Evolutionary conservation across 2,797 vertebrate species (phyloP), one percentile per base, ranked within the genome.

Genomic region (Agapornis canus): DNA sequence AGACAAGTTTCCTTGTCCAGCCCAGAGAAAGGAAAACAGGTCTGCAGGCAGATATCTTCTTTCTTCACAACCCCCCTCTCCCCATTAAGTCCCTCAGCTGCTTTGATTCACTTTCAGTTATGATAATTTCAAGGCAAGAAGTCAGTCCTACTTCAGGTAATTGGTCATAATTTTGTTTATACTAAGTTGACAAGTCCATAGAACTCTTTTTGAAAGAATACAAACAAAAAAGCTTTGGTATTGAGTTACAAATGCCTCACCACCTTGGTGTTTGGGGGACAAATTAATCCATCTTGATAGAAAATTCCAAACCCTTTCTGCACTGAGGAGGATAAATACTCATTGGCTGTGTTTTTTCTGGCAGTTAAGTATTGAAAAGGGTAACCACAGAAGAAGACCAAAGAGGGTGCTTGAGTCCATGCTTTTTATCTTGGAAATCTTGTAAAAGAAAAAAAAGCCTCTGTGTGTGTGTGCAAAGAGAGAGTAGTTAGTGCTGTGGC

Each of bases 21-120:
- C 71, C n/a, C 20, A 68, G 23, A 23, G 40, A 18, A 70, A 47
- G 43, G 47, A 35, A 27, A 37, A 3, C 32, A 10, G 40, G 1
- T 23, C 54, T 57, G 32, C 14, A 35, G 54, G 32, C 11, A 17
- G 54, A 21, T 15, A 10, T 45, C 20, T 45, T 56, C 21, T 35
- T 57, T 35, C 22, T 57, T 57, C 22, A 11, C 9, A 4, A 1
- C 4, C 29, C 5, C 9, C 11, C 18, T 1, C 37, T 3, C 13
- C 4, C 4, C n/a, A 15, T 26, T 9, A 68, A 73, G 37, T 22
- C 25, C 57, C 59, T 65, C 47, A 40, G 39, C 43, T 71, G 20
- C 49, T n/a, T 70, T 31, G 8, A 49, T 78, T 27, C 11, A 5
- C 59, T 66, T 57, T 45, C 47, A 54, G 18, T 72, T 78, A 13